Conservation (phyloP, 2,113 vertebrate species). For the Zeus faber region DNA sequence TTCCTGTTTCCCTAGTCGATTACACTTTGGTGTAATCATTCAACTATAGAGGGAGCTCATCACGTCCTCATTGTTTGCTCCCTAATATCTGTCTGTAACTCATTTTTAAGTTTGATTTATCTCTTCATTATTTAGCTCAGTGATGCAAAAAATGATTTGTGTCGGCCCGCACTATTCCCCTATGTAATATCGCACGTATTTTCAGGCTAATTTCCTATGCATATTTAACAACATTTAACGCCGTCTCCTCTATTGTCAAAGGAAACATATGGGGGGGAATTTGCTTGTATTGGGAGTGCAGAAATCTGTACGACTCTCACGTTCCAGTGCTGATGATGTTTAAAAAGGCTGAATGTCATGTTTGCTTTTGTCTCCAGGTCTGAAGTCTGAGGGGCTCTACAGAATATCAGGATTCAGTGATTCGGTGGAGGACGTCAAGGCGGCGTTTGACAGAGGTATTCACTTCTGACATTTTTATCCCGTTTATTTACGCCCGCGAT, state of each 20-base stretch:
- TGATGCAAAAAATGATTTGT: conserved; percentile 61
- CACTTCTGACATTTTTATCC: neutral
- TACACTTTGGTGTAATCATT: conserved; percentile 60
- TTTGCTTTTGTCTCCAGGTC: conserved; percentile 48
- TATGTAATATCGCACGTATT: conserved; percentile 45
- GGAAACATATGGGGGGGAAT: too few species aligned
- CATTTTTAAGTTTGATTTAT: conserved; percentile 66
- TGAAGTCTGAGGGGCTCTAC: conserved; percentile 69
- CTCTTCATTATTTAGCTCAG: conserved; percentile 65
- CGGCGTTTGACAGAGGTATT: conserved; percentile 64
- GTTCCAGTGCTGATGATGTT: conserved; percentile 13
- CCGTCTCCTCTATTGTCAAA: neutral
- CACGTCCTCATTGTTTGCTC: conserved; percentile 49
- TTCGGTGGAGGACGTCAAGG: conserved; percentile 67
- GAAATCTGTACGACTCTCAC: too few species aligned
- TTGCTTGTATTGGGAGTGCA: too few species aligned
- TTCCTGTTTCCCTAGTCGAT: conserved; percentile 63
- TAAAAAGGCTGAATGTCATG: conserved; percentile 32
- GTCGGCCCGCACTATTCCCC: conserved; percentile 43
- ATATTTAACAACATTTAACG: conserved; percentile 48
- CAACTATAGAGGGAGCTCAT: conserved; percentile 40
- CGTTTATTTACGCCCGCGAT: neutral
- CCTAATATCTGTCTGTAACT: conserved; percentile 43
- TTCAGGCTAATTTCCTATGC: conserved; percentile 43
- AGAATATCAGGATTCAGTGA: conserved; percentile 72